A percentile compares a stretch with the other conserved stretches of the same genome.
Conservation (phyloP, 2,797 vertebrate species). For the Dendrocincla fuliginosa region DNA sequence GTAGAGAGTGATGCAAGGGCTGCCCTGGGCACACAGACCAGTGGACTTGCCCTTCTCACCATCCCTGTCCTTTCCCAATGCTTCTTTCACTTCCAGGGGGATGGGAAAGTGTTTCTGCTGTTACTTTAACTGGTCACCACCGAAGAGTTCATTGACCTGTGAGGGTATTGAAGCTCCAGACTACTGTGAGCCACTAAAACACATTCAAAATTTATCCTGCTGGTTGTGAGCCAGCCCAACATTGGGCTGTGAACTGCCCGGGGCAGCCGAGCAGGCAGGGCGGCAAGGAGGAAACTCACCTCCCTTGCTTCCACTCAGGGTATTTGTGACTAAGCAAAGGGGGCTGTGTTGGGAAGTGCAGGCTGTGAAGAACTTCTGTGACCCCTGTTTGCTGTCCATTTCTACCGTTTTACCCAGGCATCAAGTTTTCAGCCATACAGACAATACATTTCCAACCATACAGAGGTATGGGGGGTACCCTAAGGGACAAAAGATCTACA, state of each 20-base stretch:
- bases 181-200: background rate
- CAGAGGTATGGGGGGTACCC: background rate
- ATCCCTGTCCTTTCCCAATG: background rate
- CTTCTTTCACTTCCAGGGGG: background rate
- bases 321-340: background rate
- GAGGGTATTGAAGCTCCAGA: background rate
- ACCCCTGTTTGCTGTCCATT: background rate
- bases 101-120: background rate
- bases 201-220: background rate
- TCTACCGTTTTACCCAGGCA: background rate
- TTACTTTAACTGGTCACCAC: background rate
- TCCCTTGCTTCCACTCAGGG: background rate
- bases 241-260: background rate
- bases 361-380: background rate
- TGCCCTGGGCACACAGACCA: accelerated
- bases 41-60: background rate
- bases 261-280: background rate
- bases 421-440: background rate
- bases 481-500: background rate
- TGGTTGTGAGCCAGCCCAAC: background rate
- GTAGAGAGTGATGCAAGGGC: background rate
- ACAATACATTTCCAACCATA: background rate
- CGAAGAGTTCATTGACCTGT: background rate
- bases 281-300: background rate
- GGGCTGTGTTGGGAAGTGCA: background rate